These are phyloP conservation scores for Anseranas semipalmata DNA, from an alignment of 2,113 vertebrate species.

Conservation along the genomic window DNA sequence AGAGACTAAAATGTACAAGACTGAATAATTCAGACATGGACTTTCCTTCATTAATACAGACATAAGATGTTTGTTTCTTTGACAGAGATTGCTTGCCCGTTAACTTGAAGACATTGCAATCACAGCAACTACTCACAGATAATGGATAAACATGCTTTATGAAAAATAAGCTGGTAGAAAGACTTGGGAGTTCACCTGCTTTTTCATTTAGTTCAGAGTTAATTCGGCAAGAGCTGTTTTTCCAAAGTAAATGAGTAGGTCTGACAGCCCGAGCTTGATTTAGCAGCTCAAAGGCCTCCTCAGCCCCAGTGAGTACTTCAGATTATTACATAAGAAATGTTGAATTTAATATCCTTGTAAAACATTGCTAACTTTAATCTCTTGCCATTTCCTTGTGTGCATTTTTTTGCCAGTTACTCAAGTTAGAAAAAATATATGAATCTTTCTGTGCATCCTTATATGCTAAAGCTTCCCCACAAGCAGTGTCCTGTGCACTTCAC, in stretches of 20 bases:
- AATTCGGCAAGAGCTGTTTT: background rate
- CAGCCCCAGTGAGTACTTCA: background rate
- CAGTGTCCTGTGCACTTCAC: rapidly evolving
- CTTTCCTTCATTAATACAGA: background rate
- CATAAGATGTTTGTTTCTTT: background rate
- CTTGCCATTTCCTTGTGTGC: background rate
- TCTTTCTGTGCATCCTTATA: background rate
- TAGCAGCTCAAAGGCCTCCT: background rate
- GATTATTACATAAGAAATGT: background rate
- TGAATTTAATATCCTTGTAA: background rate
- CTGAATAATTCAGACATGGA: background rate
- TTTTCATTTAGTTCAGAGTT: background rate
- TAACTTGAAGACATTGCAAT: background rate
- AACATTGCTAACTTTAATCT: background rate
- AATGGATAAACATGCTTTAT: background rate
- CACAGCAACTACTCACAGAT: background rate
- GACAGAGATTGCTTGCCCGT: background rate
- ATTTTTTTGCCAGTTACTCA: background rate
- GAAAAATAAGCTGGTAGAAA: background rate
- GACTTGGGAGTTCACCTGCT: background rate
- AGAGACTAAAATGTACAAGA: background rate
- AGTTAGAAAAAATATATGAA: background rate
- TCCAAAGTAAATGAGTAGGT: background rate
- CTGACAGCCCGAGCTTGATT: background rate
- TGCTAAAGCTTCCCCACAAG: rapidly evolving